These are phyloP conservation scores for Urocynchramus pylzowi DNA, from an alignment of 2,113 vertebrate genomes.

Conservation along the genomic window DNA sequence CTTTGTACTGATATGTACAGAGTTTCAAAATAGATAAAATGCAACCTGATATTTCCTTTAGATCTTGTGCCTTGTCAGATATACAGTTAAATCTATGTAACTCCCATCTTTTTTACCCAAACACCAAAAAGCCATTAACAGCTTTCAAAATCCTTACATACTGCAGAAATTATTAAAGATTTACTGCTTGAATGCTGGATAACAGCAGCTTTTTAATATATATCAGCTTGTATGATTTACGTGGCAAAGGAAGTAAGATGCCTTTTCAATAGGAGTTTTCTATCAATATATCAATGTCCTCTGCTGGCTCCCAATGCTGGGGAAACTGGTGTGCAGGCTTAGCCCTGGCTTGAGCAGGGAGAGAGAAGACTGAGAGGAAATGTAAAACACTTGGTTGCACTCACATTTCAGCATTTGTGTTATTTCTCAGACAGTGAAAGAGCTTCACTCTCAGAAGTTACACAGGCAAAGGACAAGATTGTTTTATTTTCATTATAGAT, in stretches of 20 bases:
- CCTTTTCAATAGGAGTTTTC: not conserved
- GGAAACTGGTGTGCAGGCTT: not conserved
- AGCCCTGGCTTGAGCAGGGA: not conserved
- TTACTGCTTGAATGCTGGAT: not conserved
- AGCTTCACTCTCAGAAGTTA: not conserved
- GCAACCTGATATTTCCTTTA: not conserved
- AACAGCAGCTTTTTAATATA: not conserved
- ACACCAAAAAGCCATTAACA: not conserved
- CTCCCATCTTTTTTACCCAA: not conserved
- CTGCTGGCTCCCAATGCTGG: accelerated
- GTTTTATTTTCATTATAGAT: not conserved
- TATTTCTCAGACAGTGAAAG: not conserved
- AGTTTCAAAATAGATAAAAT: not conserved
- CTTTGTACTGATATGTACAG: not conserved
- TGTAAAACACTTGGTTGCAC: not conserved
- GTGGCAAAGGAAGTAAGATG: not conserved
- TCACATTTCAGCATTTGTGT: not conserved
- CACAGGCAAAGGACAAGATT: not conserved
- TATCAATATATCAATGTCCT: not conserved
- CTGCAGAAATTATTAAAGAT: not conserved
- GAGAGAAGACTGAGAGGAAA: not conserved
- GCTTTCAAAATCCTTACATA: not conserved
- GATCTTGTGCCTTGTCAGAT: not conserved
- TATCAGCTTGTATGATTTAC: not conserved
- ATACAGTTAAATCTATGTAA: not conserved